Base-by-base conservation (phyloP, 1,140 invertebrate genomes). In the Cylas formicarius region DNA sequence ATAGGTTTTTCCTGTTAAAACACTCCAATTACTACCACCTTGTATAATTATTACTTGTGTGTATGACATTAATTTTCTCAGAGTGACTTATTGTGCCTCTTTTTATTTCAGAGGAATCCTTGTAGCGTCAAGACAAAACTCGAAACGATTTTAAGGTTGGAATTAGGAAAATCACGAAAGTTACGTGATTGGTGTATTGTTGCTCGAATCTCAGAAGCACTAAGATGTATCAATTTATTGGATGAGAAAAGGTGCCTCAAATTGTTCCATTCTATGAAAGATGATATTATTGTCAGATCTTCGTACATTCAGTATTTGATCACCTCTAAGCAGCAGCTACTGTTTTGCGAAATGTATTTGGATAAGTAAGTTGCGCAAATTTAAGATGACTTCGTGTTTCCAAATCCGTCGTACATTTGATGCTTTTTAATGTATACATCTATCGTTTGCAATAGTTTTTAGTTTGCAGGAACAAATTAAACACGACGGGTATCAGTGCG, bases 91-190 rank as follows among this genome's bases (percentile, higher is more conserved):
- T n/a, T n/a, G 20, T 14, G 2, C 29, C 18, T 46, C 5, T 36
- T 21, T 38, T 17, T 36, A 8, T 54, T 58, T 44, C 31, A 58
- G 56, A 31, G 44, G 17, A 51, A 57, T 39, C 46, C 46, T 14
- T 24, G 47, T 32, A 49, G 46, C 19, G 28, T 46, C 23, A 53
- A 81, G 49, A 79, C 78, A 50, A 80, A 83, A 53, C 60, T 88
- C 11, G 72, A 84, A 22, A 74, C 76, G 10, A 80, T 90, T 58
- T 69, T 91, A 13, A 75, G 83, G 57, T 72, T 87, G 8, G 86
- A 92, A 64, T 67, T 93, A 43, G 88, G 90, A 8, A 90, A 92
- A 68, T 87, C 89, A 29, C 81, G 90, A 20, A 90, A 89, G 65
- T 70, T 90, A 28, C 84, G 88, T 55, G 79, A 93, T 58, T 76